Conservation (phyloP, 2,113 vertebrate species). For the Scatophagus argus region DNA sequence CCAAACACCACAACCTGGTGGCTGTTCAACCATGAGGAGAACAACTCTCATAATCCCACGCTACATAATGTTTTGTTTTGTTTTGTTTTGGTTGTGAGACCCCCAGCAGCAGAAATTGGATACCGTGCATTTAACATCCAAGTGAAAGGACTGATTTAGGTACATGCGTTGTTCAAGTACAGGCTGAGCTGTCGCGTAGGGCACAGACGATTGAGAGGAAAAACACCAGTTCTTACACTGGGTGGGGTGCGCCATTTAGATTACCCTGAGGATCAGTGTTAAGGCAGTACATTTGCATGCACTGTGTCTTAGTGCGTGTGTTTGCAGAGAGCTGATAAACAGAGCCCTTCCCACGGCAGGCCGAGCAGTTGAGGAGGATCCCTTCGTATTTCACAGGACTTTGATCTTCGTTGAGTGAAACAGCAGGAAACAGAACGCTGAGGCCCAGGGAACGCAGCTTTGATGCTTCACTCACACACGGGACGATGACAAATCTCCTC, state of each 20-base stretch:
- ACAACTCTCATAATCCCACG: too few species aligned
- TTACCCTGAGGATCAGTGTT: not conserved
- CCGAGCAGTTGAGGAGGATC: constrained; percentile 55
- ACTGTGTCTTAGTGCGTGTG: constrained; percentile 34
- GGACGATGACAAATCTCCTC: constrained; percentile 65
- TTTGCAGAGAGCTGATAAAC: constrained; percentile 70
- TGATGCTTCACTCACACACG: constrained; percentile 63
- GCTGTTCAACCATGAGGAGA: too few species aligned
- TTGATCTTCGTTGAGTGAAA: constrained; percentile 73
- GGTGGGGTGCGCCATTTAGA: not conserved
- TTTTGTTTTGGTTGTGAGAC: too few species aligned
- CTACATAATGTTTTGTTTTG: too few species aligned
- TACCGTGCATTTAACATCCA: not conserved
- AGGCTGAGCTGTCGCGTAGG: not conserved
- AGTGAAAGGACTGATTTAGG: not conserved
- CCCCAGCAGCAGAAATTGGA: too few species aligned
- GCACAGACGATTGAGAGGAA: not conserved
- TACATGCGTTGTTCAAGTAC: not conserved
- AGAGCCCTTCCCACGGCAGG: constrained; percentile 37
- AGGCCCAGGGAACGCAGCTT: constrained; percentile 53
- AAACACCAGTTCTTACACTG: not conserved
- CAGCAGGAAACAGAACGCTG: constrained; percentile 56
- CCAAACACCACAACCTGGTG: too few species aligned
- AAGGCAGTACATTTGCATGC: constrained; percentile 18
- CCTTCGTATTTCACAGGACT: constrained; percentile 60